Evolutionary conservation across 1,140 invertebrate genomes (phyloP).

Genomic region (Metaphire vulgaris): DNA sequence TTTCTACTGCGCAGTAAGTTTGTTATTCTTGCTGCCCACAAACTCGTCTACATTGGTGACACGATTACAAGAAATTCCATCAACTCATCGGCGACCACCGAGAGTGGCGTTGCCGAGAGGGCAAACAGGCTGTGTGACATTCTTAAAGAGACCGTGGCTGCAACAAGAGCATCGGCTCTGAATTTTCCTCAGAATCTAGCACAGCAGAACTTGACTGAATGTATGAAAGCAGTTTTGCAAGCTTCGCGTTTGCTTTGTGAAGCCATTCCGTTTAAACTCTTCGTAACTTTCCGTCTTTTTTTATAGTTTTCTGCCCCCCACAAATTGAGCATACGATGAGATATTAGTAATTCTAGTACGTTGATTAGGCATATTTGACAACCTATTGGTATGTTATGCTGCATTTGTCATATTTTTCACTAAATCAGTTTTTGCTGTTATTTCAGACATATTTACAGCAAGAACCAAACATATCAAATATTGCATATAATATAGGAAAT

Average conservation of each 20-base stretch:
- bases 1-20: slow-evolving; percentile 89
- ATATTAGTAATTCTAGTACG: no score
- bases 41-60: slow-evolving; percentile 86
- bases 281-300: no score
- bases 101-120: slow-evolving; percentile 66
- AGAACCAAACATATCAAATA: no score
- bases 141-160: slow-evolving; percentile 72
- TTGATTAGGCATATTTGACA: no score
- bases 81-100: slow-evolving; percentile 60
- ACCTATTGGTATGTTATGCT: no score
- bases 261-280: background rate
- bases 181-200: background rate
- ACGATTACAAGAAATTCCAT: slow-evolving; percentile 71
- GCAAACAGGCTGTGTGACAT: slow-evolving; percentile 77
- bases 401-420: no score
- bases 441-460: no score
- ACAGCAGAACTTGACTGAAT: background rate
- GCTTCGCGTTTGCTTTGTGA: background rate
- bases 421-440: no score
- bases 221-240: background rate
- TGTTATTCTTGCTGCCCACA: slow-evolving; percentile 83
- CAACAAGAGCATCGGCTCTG: slow-evolving; percentile 80
- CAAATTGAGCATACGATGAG: no score
- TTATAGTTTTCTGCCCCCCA: no score
- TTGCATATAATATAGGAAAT: no score